Percentiles rank a stretch among this genome's conserved stretches.
These are phyloP conservation scores for Eupeodes latifasciatus DNA, from an alignment of 2,888 invertebrate species.

Conservation along the genomic window DNA sequence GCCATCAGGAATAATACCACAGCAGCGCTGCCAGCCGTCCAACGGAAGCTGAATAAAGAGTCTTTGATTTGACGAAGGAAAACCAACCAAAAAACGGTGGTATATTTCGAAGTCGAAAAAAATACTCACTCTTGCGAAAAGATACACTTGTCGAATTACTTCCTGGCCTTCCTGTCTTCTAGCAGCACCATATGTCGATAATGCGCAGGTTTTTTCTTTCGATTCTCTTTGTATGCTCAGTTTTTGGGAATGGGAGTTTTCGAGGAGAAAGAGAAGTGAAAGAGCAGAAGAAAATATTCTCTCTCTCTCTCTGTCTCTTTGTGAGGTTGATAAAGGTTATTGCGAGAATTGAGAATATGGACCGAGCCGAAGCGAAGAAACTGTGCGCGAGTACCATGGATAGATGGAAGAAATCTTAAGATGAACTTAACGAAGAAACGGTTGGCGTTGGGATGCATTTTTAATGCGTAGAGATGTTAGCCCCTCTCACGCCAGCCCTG, in stretches of 20 bases:
- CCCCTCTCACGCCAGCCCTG: background rate
- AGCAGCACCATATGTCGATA: background rate
- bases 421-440: slow-evolving; percentile 61
- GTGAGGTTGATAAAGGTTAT: no score
- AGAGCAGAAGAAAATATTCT: background rate
- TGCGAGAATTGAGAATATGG: background rate
- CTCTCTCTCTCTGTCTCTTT: background rate
- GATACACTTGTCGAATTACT: slow-evolving; percentile 41
- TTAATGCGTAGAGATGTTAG: slow-evolving; percentile 52
- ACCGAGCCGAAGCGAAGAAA: slow-evolving; percentile 42
- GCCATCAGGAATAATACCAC: no score
- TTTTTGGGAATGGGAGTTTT: slow-evolving; percentile 29
- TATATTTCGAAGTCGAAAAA: slow-evolving; percentile 65
- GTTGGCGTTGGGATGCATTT: slow-evolving; percentile 56
- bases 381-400: slow-evolving; percentile 49
- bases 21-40: no score
- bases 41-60: slow-evolving; percentile 67
- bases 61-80: background rate
- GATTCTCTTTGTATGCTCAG: background rate
- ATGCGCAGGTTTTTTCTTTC: slow-evolving; percentile 48
- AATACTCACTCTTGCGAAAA: background rate
- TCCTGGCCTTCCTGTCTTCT: slow-evolving; percentile 10
- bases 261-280: background rate
- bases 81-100: background rate
- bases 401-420: slow-evolving; percentile 24